Percentiles rank a stretch among this genome's conserved stretches.
These are phyloP conservation scores for Anguilla obscura DNA, from an alignment of 2,797 vertebrate genomes.

Conservation along the genomic window DNA sequence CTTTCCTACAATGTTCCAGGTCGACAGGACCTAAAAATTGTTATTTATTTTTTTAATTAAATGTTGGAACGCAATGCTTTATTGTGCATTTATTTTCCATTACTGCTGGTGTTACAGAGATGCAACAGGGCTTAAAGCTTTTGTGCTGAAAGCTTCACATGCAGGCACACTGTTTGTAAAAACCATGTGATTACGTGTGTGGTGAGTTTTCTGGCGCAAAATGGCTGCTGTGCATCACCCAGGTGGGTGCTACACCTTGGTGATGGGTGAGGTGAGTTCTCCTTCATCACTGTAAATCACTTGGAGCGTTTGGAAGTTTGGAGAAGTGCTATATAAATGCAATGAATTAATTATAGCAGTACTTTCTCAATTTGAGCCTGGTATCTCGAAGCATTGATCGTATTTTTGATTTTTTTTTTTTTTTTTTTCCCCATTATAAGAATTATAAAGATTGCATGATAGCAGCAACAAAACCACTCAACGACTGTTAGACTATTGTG, in stretches of 20 bases:
- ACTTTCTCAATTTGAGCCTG: not conserved
- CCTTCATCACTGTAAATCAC: too few relatives aligned
- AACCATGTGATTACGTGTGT: not conserved
- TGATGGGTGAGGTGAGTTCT: too few relatives aligned
- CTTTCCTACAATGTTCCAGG: conserved; percentile 31
- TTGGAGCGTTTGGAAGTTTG: too few relatives aligned
- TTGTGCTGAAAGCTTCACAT: not conserved
- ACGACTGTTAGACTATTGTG: not conserved
- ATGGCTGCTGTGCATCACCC: too few relatives aligned
- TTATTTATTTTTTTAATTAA: not conserved
- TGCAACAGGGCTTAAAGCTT: conserved; percentile 11
- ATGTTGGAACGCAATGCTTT: conserved; percentile 19
- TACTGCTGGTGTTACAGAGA: not conserved
- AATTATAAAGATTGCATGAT: not conserved
- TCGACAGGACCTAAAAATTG: conserved; percentile 20
- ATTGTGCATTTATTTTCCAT: conserved; percentile 15
- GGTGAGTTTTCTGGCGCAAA: too few relatives aligned
- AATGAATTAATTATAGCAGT: not conserved
- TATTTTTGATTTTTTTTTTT: not conserved
- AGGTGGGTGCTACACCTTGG: too few relatives aligned
- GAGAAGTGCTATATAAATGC: too few relatives aligned
- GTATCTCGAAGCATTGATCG: not conserved
- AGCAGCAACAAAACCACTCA: not conserved
- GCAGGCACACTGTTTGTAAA: conserved; percentile 16
- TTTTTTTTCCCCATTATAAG: not conserved